A percentile compares a stretch with the other conserved stretches of the same genome.
These are phyloP conservation scores for Chrysotoxum bicinctum DNA, from an alignment of 2,888 invertebrate species.

Conservation along the genomic window DNA sequence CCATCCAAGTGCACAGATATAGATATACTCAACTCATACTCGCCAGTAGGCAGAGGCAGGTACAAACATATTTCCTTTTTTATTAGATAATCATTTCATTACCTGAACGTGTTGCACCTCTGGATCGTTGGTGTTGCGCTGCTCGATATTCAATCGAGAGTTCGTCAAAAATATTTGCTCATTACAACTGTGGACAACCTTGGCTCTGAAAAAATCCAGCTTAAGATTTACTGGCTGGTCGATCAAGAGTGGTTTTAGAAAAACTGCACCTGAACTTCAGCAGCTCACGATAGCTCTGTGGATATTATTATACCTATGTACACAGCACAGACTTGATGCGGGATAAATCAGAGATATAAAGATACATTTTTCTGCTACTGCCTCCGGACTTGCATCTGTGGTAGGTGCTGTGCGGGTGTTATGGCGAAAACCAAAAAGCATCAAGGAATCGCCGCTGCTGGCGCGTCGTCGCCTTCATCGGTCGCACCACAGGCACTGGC, in stretches of 20 bases:
- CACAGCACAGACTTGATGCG: conserved; percentile 11
- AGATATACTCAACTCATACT: background rate
- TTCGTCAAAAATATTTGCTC: conserved; percentile 61
- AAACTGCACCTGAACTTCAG: conserved; percentile 68
- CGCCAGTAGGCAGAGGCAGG: background rate
- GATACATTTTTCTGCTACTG: conserved; percentile 16
- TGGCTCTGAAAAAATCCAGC: conserved; percentile 52
- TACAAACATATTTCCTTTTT: conserved; percentile 50
- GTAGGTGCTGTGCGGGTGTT: conserved; percentile 62
- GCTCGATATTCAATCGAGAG: conserved; percentile 55
- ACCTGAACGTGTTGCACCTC: conserved; percentile 50
- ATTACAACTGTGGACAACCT: conserved; percentile 24
- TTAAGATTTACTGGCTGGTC: conserved; percentile 36
- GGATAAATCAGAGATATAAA: conserved; percentile 21
- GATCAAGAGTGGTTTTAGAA: conserved; percentile 26
- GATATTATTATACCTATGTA: conserved; percentile 5
- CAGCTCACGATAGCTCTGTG: conserved; percentile 54
- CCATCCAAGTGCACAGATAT: conserved; percentile 37
- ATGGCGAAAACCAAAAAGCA: conserved; percentile 43
- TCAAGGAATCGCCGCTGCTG: conserved; percentile 62
- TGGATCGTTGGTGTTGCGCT: conserved; percentile 6
- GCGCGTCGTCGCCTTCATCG: background rate
- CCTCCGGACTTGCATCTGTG: background rate
- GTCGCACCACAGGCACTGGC: conserved; percentile 29
- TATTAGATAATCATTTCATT: conserved; percentile 69